These are phyloP conservation scores for Sminthopsis crassicaudata DNA, from an alignment of 2,113 vertebrate species.

Conservation along the genomic window DNA sequence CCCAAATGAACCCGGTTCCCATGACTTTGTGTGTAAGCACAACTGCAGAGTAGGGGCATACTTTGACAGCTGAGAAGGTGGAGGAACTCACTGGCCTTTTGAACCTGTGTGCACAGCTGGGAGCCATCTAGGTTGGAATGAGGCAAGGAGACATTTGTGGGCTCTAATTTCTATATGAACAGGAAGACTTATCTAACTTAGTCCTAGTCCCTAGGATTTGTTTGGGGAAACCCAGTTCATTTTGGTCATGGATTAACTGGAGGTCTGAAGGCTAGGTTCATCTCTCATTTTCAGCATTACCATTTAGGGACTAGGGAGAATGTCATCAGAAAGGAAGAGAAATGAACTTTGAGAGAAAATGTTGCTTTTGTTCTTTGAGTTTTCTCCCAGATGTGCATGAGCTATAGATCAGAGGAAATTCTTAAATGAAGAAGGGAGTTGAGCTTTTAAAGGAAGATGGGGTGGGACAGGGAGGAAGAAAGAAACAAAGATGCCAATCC, in stretches of 20 bases:
- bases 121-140: background rate
- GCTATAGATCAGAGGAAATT: background rate
- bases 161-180: background rate
- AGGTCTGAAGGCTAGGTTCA: background rate
- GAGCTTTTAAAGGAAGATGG: background rate
- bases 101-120: background rate
- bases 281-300: background rate
- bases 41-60: background rate
- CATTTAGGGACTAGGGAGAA: background rate
- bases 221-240: background rate
- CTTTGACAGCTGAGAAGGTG: background rate
- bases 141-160: background rate
- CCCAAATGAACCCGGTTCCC: background rate
- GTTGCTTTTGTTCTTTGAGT: fast-evolving
- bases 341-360: too few species aligned
- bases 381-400: fast-evolving
- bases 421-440: background rate
- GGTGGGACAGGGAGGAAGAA: background rate
- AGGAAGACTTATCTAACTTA: background rate
- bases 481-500: too few species aligned
- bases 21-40: background rate
- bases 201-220: background rate
- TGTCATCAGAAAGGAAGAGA: background rate
- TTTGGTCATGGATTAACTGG: background rate
- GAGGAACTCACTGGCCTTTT: background rate